Conservation (phyloP, 2,888 invertebrate species). For the Crepidodera aurea region DNA sequence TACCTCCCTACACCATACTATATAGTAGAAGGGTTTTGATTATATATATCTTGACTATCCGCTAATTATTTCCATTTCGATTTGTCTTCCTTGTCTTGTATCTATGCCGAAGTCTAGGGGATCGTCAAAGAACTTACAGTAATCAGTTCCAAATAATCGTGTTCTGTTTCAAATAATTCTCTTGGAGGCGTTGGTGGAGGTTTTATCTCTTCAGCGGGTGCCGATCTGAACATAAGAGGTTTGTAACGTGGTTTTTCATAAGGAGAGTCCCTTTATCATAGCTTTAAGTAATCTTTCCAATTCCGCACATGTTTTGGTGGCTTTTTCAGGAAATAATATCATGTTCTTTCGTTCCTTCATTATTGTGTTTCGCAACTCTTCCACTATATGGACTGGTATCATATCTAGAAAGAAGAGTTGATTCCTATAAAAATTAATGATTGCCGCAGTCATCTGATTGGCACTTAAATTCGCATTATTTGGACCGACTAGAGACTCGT, state of each 20-base stretch:
- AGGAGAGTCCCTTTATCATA: constrained; percentile 61
- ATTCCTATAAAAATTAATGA: constrained; percentile 65
- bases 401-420: constrained; percentile 65
- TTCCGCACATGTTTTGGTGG: constrained; percentile 66
- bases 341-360: constrained; percentile 64
- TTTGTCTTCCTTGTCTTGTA: not conserved
- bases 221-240: constrained; percentile 52
- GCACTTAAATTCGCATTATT: constrained; percentile 68
- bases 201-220: constrained; percentile 39
- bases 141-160: constrained; percentile 53
- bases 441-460: constrained; percentile 66
- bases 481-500: constrained; percentile 67
- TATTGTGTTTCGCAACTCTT: constrained; percentile 62
- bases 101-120: constrained; percentile 48
- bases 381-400: constrained; percentile 8
- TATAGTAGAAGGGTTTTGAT: too few species aligned
- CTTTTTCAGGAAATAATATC: constrained; percentile 65
- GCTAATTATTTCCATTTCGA: too few species aligned
- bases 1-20: too few species aligned
- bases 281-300: too few species aligned
- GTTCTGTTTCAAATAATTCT: too few species aligned
- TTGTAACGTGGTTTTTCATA: constrained; percentile 37
- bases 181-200: constrained; percentile 46
- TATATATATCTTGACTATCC: too few species aligned
- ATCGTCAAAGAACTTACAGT: constrained; percentile 49